Evolutionary conservation across 2,888 invertebrate genomes (phyloP), one percentile per base, ranked within the genome.

Genomic region (Adineta ricciae): DNA sequence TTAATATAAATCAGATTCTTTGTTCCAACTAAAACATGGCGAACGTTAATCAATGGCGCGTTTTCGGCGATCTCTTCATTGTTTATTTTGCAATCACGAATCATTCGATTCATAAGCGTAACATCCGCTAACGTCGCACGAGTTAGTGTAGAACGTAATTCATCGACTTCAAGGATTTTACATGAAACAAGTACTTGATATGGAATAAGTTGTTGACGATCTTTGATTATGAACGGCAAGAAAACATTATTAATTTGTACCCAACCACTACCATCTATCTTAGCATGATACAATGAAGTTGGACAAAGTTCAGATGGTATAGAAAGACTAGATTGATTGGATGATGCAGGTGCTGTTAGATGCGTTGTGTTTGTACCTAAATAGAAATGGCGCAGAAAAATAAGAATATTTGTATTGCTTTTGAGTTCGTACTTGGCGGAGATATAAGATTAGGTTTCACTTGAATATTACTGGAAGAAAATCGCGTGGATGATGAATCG

Each of bases 211-310:
- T 41, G 38, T 78, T 78, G 78, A 78, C n/a, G 41, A 78, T 41
- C 1, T 41, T 78, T 78, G 1, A 41, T 78, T 41, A 78, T 78
- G n/a, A 41, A 78, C 41, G 78, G 78, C 7, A 78, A 14, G n/a
- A n/a, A 78, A 41, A 78, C 78, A 41, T 78, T 78, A 41, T 78
- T 78, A 2, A 78, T 78, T 78, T 78, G 78, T 41, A 78, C 41
- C 78, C 78, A 78, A 41, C 78, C 78, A 78, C n/a, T 41, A 78
- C 78, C 41, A 41, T 38, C 38, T 1, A 78, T 24, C 41, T 78
- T 78, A 24, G 78, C 78, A 41, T 78, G 11, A 41, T 78, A n/a
- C n/a, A 78, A 78, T 41, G 78, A 1, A 78, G 24, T 78, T 8
- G 73, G 41, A 78, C 73, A 36, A 3, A 78, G n/a, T 78, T 78